Conservation (phyloP, 2,797 vertebrate genomes). For the Manis javanica region DNA sequence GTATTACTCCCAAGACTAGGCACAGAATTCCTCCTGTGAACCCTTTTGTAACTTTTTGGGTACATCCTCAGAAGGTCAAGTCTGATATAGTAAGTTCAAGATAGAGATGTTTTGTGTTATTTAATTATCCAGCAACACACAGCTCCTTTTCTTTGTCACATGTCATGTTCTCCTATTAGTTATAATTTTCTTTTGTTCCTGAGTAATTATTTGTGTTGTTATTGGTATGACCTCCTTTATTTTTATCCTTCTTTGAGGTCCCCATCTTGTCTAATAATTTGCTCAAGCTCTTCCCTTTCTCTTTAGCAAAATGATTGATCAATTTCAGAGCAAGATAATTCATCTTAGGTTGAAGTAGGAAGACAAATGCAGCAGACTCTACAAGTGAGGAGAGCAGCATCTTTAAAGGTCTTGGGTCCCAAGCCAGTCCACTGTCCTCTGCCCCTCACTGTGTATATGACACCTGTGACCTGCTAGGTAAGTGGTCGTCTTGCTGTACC, state of each 20-base stretch:
- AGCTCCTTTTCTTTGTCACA: background rate
- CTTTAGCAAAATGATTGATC: background rate
- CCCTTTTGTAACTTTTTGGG: background rate
- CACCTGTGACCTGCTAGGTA: background rate
- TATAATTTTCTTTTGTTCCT: background rate
- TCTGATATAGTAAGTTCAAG: background rate
- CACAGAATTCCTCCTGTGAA: background rate
- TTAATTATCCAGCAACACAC: background rate
- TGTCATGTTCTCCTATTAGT: background rate
- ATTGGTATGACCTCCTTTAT: background rate
- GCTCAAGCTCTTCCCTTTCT: background rate
- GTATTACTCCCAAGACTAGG: background rate
- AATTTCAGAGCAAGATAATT: background rate
- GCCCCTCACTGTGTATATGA: background rate
- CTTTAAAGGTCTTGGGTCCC: background rate
- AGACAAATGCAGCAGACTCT: background rate
- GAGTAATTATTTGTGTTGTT: conserved; percentile 8
- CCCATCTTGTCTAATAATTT: background rate
- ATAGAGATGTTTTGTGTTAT: background rate
- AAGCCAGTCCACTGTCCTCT: background rate
- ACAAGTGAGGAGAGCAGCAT: background rate
- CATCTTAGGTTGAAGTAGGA: background rate
- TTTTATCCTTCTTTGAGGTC: background rate
- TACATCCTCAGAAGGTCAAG: background rate
- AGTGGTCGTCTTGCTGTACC: background rate